A percentile compares a stretch with the other conserved stretches of the same genome.
Evolutionary conservation across 1,140 invertebrate species (phyloP).

Genomic region (Myzus persicae): DNA sequence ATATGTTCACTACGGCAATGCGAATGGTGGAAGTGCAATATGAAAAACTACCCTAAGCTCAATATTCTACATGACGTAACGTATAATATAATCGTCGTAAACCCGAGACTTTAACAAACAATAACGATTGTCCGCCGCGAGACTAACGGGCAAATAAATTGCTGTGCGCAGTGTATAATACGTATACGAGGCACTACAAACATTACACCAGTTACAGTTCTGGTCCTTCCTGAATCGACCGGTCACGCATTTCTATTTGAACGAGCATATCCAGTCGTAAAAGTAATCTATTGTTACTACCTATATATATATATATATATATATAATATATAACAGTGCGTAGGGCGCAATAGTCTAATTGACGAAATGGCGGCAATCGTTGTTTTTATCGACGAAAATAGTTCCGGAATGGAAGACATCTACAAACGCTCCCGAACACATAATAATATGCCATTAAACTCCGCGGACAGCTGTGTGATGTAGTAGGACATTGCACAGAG

Average conservation of each 20-base stretch:
- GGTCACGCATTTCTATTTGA: conserved; percentile 8
- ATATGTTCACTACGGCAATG: background rate
- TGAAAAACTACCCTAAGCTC: background rate
- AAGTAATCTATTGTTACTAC: background rate
- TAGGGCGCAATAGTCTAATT: background rate
- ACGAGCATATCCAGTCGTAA: background rate
- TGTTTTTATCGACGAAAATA: conserved; percentile 5
- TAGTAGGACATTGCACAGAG: background rate
- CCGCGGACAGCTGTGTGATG: background rate
- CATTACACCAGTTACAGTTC: background rate
- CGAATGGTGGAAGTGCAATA: background rate
- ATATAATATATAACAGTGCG: background rate
- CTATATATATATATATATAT: too few species aligned
- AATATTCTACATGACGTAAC: background rate
- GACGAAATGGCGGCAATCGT: background rate
- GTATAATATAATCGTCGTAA: background rate
- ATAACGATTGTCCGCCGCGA: background rate
- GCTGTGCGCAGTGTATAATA: background rate
- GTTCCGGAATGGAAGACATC: conserved; percentile 8
- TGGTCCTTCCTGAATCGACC: background rate
- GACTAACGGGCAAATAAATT: background rate
- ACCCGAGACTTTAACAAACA: background rate
- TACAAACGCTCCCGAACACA: background rate
- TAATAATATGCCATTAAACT: background rate
- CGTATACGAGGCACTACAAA: background rate